These are phyloP conservation scores for Danio tinwini DNA, from an alignment of 2,797 vertebrate genomes.

Conservation along the genomic window DNA sequence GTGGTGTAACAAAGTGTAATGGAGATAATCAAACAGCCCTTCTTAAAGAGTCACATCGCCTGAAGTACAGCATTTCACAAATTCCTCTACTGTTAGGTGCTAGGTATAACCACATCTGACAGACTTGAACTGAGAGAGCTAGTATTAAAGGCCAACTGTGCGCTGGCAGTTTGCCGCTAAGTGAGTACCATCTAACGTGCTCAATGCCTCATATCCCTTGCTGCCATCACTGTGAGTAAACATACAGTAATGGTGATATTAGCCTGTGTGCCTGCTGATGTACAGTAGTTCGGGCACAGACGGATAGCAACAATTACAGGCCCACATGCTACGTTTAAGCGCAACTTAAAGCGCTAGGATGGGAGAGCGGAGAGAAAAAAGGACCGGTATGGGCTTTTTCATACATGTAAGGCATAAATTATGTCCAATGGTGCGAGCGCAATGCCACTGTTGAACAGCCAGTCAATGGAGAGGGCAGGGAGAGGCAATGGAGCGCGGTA, in stretches of 20 bases:
- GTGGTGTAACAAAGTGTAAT: slow-evolving; percentile 40
- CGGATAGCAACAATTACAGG: slow-evolving; percentile 63
- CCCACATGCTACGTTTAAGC: slow-evolving; percentile 66
- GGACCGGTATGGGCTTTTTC: slow-evolving; percentile 69
- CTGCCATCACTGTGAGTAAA: slow-evolving; percentile 54
- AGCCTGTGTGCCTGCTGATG: slow-evolving; percentile 34
- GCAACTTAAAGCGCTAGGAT: slow-evolving; percentile 64
- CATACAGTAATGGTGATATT: slow-evolving; percentile 48
- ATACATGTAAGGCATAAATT: slow-evolving; percentile 91
- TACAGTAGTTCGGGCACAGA: slow-evolving; percentile 51
- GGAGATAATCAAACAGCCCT: slow-evolving; percentile 30
- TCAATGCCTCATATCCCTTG: slow-evolving; percentile 17
- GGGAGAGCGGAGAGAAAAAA: slow-evolving; percentile 65
- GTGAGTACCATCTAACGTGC: slow-evolving; percentile 4
- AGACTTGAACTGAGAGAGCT: slow-evolving; percentile 36
- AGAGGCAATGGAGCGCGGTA: slow-evolving; percentile 99
- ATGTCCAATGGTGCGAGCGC: slow-evolving; percentile 93
- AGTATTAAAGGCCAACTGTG: slow-evolving; percentile 28
- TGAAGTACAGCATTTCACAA: slow-evolving; percentile 25
- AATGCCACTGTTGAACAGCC: slow-evolving; percentile 95
- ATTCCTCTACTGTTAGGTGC: slow-evolving; percentile 1
- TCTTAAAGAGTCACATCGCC: not conserved
- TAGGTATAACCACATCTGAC: slow-evolving; percentile 13
- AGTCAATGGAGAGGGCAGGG: slow-evolving; percentile 99
- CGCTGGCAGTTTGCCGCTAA: slow-evolving; percentile 31